Evolutionary conservation across 2,797 vertebrate genomes (phyloP), one percentile per base, ranked within the genome.

Genomic region (Danio albolineatus): DNA sequence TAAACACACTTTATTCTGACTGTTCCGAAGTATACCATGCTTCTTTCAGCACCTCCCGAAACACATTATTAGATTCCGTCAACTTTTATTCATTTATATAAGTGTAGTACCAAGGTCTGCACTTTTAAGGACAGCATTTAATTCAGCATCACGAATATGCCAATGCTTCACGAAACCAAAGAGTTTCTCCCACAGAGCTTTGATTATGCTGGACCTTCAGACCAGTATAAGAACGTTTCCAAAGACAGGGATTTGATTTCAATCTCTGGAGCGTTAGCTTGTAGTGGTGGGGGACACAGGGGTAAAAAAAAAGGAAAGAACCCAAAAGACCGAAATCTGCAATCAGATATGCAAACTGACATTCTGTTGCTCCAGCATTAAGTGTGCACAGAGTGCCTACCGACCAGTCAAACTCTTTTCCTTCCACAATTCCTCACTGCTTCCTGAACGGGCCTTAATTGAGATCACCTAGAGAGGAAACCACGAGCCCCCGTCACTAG

Each of bases 401-500:
- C 84, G 88, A 88, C 83, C 78, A 94, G 94, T 93, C 91, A 87
- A 83, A 91, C 94, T 93, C 86, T 71, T 93, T 94, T 91, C 92
- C 91, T 91, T 89, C 86, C 85, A 90, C 90, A 91, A 92, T 93
- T 89, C 87, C 88, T 93, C 91, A 92, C 94, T 95, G 93, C 95
- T 95, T 95, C 93, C 93, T 95, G 90, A 90, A 91, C 83, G 84
- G 28, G 84, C 85, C 67, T 91, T 96, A 95, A 96, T 95, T 95
- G 95, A 93, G 94, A 94, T 96, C 94, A 90, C 89, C 91, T 88
- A 91, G 93, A 94, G 92, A 91, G 91, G 88, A 92, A 93, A 93
- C 94, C 92, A 92, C 90, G 89, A 94, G 87, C 90, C 90, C 89
- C 90, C 94, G 95, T 96, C 96, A 95, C 89, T 91, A 93, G 95